phyloP scores from a whole-genome alignment of 2,888 invertebrate species.

The Drosophila ezoana region DNA sequence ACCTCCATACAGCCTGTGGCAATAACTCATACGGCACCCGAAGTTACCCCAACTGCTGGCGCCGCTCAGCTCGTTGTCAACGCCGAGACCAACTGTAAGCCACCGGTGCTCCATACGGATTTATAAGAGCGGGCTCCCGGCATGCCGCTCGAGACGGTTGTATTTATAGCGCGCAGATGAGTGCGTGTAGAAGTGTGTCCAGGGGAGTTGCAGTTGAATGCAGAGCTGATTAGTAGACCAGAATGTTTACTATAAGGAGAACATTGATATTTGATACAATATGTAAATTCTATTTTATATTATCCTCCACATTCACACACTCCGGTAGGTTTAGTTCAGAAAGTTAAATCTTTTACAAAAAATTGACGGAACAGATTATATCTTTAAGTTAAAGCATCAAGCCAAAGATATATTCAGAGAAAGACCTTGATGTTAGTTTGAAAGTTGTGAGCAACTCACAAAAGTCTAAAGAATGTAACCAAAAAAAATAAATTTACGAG shows the following conservation, averaged over 20 bases:
- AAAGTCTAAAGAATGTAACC: neutral
- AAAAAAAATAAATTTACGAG: neutral
- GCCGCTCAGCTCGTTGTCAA: conserved; percentile 57
- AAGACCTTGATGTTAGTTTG: conserved; percentile 32
- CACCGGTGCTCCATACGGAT: conserved; percentile 82
- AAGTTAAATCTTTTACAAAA: neutral
- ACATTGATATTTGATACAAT: conserved; percentile 30
- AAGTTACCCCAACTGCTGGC: conserved; percentile 13
- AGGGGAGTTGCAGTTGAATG: conserved; percentile 18
- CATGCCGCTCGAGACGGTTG: conserved; percentile 71
- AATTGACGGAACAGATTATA: conserved; percentile 39
- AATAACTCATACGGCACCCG: conserved; percentile 12
- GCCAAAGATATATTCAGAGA: conserved; percentile 39
- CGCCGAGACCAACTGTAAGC: conserved; percentile 67
- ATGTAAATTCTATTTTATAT: conserved; percentile 2
- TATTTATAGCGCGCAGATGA: conserved; percentile 69
- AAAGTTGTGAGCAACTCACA: conserved; percentile 12
- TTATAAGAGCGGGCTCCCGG: conserved; percentile 76
- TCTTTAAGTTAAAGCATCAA: conserved; percentile 27
- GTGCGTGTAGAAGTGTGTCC: conserved; percentile 23
- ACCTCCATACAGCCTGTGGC: conserved; percentile 55
- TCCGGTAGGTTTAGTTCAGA: conserved; percentile 1
- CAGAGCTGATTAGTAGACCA: conserved; percentile 35
- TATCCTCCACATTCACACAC: conserved; percentile 14
- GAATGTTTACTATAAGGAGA: conserved; percentile 56